Evolutionary conservation across 2,888 invertebrate species (phyloP), one percentile per base, ranked within the genome.

Genomic region (Sympetrum striolatum): DNA sequence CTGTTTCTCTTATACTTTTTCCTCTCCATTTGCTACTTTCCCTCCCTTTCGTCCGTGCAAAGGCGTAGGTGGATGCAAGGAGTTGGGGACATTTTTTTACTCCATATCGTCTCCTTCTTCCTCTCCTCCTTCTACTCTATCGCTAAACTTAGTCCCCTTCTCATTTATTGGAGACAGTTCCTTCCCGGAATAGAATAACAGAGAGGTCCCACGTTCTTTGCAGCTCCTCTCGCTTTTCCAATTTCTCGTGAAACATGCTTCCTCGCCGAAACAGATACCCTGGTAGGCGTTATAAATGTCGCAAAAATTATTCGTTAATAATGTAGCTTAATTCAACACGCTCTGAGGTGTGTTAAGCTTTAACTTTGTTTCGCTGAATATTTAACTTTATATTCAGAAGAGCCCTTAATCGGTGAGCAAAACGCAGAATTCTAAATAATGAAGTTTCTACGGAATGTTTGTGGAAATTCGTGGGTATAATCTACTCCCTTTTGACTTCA

Each of bases 161-260:
- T 73, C 31, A 53, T 53, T 53, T 53, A 53, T 73, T 31, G 73
- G 73, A 73, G 73, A 73, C 73, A 73, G 25, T 73, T 73, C 73
- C 73, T 73, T 60, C 64, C 37, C 37, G 86, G 86, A 86, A 86
- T 86, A 86, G 86, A 86, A 64, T 86, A 86, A 64, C 86, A 60
- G 60, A 86, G 60, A 35, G 31, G 5, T 39, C 31, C 44, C 48
- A 31, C 81, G 35, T 81, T 35, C 81, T n/a, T 81, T 18, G 3
- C 81, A 1, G 1, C 25, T n/a, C 15, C 81, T 15, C 18, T 39
- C 14, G 12, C 81, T 81, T 37, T 81, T 14, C 35, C 35, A 22
- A n/a, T 81, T 35, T 44, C 35, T 37, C 8, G 53, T 18, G 15
- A 53, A 53, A 53, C 53, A 18, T 53, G 18, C 18, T 14, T 53